phyloP scores from a whole-genome alignment of 2,888 invertebrate genomes.

The Salticus scenicus region DNA sequence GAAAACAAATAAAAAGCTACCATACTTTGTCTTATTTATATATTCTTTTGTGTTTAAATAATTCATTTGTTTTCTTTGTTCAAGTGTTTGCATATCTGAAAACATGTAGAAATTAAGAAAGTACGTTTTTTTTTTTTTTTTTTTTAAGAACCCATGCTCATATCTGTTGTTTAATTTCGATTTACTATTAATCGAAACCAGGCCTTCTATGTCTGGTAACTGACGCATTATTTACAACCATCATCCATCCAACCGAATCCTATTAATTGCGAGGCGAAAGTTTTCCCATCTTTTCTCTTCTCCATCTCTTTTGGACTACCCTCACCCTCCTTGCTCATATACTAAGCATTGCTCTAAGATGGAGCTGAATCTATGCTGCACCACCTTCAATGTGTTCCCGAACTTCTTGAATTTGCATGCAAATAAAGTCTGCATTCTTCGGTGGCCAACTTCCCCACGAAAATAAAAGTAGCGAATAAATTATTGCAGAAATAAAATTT shows the following conservation, averaged over 20 bases:
- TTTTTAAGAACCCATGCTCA: too few species aligned
- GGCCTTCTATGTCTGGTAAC: neutral
- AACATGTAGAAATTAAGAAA: too few species aligned
- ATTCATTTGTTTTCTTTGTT: too few species aligned
- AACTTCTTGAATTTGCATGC: neutral
- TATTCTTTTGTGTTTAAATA: too few species aligned
- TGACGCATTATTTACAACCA: neutral
- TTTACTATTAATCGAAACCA: too few species aligned
- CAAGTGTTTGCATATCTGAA: too few species aligned
- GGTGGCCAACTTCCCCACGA: neutral
- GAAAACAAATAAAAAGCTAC: too few species aligned
- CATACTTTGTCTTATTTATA: too few species aligned
- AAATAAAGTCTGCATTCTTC: conserved; percentile 10
- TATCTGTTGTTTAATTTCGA: too few species aligned
- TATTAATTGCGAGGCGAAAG: neutral
- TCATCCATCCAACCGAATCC: neutral
- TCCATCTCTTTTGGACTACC: neutral
- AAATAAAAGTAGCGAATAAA: neutral
- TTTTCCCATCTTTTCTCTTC: neutral
- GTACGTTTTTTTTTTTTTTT: too few species aligned
- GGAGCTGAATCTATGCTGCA: too few species aligned
- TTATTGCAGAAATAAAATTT: neutral
- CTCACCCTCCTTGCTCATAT: neutral
- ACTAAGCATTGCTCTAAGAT: too few species aligned
- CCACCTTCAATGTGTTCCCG: neutral